A percentile compares a stretch with the other conserved stretches of the same genome.
Evolutionary conservation across 2,888 invertebrate genomes (phyloP).

Genomic region (Ormia ochracea): DNA sequence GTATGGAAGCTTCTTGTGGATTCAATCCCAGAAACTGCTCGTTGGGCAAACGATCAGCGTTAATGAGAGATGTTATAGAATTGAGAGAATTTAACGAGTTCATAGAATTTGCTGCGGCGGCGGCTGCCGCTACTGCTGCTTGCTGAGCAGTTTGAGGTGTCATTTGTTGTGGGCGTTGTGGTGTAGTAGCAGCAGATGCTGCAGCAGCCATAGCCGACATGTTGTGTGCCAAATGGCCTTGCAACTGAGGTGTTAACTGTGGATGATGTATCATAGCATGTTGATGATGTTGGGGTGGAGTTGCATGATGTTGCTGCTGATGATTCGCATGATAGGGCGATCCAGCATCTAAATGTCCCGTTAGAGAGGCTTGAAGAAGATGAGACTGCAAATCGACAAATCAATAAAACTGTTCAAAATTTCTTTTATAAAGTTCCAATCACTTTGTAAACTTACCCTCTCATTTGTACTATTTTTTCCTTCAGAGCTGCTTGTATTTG

Average conservation of each 20-base stretch:
- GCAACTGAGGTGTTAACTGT: constrained; percentile 64
- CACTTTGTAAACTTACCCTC: constrained; percentile 71
- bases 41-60: constrained; percentile 80
- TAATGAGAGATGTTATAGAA: constrained; percentile 77
- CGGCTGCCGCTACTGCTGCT: constrained; percentile 63
- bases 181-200: constrained; percentile 61
- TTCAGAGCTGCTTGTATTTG: constrained; percentile 75
- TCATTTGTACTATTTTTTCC: constrained; percentile 77
- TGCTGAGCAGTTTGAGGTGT: constrained; percentile 63
- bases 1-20: constrained; percentile 80
- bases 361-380: constrained; percentile 70
- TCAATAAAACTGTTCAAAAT: not conserved
- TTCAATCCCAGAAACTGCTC: constrained; percentile 78
- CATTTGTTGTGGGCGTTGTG: constrained; percentile 53
- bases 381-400: constrained; percentile 68
- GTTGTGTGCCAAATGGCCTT: constrained; percentile 64
- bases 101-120: constrained; percentile 67
- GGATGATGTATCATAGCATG: constrained; percentile 65
- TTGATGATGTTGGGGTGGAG: constrained; percentile 69
- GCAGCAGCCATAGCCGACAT: constrained; percentile 63
- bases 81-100: constrained; percentile 72
- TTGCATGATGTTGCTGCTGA: constrained; percentile 74
- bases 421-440: not conserved
- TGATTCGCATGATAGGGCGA: constrained; percentile 76
- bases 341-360: constrained; percentile 73